Conservation (phyloP, 2,113 vertebrate genomes). For the Todiramphus chloris region DNA sequence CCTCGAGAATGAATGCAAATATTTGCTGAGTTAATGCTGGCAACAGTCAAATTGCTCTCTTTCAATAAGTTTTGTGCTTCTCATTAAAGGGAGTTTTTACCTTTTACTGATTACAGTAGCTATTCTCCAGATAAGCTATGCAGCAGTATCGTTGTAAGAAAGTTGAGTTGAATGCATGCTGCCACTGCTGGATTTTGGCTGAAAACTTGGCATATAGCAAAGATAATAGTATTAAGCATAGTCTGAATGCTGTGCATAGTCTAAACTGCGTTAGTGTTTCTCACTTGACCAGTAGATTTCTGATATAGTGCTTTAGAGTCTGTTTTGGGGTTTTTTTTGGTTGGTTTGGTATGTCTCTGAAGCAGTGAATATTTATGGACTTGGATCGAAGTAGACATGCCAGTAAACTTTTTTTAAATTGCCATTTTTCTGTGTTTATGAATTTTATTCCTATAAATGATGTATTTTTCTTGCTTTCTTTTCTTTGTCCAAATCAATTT, state of each 20-base stretch:
- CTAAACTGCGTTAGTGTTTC: conserved; percentile 1
- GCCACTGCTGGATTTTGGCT: not conserved
- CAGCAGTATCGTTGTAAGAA: not conserved
- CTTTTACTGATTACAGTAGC: not conserved
- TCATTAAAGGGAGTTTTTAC: not conserved
- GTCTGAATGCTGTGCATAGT: not conserved
- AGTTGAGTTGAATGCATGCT: not conserved
- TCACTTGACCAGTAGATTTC: not conserved
- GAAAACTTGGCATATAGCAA: not conserved
- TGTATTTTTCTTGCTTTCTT: not conserved
- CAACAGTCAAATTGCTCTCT: not conserved
- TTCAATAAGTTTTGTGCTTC: conserved; percentile 2
- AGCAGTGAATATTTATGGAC: not conserved
- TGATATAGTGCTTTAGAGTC: not conserved
- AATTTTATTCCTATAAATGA: not conserved
- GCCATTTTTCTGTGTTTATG: not conserved
- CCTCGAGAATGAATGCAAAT: not conserved
- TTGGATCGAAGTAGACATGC: not conserved
- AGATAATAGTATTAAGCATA: not conserved
- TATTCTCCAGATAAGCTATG: not conserved
- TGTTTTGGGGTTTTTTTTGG: fast-evolving
- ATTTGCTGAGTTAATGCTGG: not conserved
- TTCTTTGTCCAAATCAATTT: not conserved
- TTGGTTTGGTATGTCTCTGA: not conserved
- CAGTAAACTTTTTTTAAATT: not conserved